A percentile compares a stretch with the other conserved stretches of the same genome.
Conservation (phyloP, 2,888 invertebrate genomes). For the Yponomeuta plumbellus region DNA sequence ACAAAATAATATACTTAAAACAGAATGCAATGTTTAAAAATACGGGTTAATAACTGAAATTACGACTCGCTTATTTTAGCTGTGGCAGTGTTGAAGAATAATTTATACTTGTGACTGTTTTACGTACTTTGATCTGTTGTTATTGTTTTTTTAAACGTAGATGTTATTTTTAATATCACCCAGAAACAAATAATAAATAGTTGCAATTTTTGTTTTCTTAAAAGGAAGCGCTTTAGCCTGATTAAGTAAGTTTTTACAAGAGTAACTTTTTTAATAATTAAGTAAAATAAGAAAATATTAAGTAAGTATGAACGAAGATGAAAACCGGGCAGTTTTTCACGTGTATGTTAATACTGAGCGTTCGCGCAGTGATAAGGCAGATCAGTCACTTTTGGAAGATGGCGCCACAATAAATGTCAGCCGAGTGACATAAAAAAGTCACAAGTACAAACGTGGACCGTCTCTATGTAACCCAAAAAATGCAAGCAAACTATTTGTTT, state of each 20-base stretch:
- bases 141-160: neutral
- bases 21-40: constrained; percentile 34
- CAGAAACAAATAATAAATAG: neutral
- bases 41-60: neutral
- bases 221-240: too few relatives aligned
- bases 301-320: too few relatives aligned
- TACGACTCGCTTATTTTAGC: neutral
- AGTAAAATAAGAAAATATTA: too few relatives aligned
- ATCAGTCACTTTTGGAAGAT: too few relatives aligned
- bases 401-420: too few relatives aligned
- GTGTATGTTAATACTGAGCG: too few relatives aligned
- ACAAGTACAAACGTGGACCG: neutral
- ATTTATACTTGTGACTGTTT: constrained; percentile 22
- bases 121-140: neutral
- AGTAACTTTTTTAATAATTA: too few relatives aligned
- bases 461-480: neutral
- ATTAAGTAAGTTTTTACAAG: too few relatives aligned
- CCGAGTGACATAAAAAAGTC: neutral
- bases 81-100: constrained; percentile 49
- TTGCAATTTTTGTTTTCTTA: too few relatives aligned
- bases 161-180: neutral
- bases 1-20: constrained; percentile 44
- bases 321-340: too few relatives aligned
- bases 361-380: too few relatives aligned
- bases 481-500: neutral